phyloP scores from a whole-genome alignment of 2,888 invertebrate species.

The Hypomecis punctinalis region DNA sequence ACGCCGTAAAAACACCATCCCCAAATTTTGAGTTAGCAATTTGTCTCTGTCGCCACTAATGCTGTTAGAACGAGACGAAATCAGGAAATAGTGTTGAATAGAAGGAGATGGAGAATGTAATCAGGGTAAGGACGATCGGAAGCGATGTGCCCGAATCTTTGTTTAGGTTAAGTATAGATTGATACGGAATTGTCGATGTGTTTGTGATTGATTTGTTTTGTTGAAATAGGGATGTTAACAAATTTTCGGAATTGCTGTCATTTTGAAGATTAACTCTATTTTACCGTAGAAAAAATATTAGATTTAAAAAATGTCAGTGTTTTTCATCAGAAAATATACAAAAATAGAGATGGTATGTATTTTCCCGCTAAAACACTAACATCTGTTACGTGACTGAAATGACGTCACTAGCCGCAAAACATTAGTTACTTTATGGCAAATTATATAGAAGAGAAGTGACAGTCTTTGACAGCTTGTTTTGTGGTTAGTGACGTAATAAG shows the following conservation, averaged over 20 bases:
- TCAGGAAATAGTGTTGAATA: not conserved
- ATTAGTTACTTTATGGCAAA: too few species aligned
- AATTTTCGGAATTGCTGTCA: not conserved
- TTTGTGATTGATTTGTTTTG: slow-evolving; percentile 14
- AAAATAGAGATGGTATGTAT: too few species aligned
- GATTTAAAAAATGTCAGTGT: too few species aligned
- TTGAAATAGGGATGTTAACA: not conserved
- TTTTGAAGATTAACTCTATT: too few species aligned
- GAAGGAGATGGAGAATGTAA: slow-evolving; percentile 21
- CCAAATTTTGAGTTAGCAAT: slow-evolving; percentile 31
- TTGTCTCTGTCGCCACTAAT: slow-evolving; percentile 34
- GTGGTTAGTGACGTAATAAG: too few species aligned
- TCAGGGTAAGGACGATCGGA: slow-evolving; percentile 31
- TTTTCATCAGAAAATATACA: too few species aligned
- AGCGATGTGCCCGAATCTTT: slow-evolving; percentile 33
- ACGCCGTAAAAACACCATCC: slow-evolving; percentile 21
- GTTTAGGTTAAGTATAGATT: slow-evolving; percentile 28
- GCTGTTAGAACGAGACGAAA: slow-evolving; percentile 23
- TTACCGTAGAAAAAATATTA: too few species aligned
- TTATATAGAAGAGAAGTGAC: too few species aligned
- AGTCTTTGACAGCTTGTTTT: too few species aligned
- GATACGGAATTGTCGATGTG: not conserved
- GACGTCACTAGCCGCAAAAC: too few species aligned
- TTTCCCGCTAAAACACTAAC: too few species aligned
- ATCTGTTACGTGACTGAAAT: too few species aligned